These are phyloP conservation scores for Orientallactaga sibirica DNA, from an alignment of 2,797 vertebrate species.

Conservation along the genomic window DNA sequence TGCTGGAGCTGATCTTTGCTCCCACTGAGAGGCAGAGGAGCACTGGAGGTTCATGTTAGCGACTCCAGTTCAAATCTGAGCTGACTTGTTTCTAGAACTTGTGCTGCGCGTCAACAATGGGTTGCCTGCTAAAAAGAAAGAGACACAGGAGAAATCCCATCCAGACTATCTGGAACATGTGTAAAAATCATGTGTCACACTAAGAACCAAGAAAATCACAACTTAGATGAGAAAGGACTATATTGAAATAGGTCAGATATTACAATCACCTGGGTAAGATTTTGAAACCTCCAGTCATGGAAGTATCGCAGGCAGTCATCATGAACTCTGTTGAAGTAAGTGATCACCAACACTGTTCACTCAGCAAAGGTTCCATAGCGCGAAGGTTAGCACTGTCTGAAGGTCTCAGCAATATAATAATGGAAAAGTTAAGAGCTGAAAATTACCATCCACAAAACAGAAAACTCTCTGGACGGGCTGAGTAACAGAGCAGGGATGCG, in stretches of 20 bases:
- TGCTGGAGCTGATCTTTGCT: background rate
- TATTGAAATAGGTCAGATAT: background rate
- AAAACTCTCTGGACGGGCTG: background rate
- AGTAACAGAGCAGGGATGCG: background rate
- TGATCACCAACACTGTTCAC: background rate
- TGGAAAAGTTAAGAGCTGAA: background rate
- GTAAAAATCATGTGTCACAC: background rate
- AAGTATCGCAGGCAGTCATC: background rate
- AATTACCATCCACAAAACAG: background rate
- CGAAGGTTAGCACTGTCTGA: no score
- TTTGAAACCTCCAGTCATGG: background rate
- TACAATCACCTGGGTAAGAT: background rate
- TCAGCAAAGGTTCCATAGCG: no score
- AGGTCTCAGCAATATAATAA: background rate
- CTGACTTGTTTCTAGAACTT: background rate
- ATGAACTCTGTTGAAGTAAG: slow-evolving; percentile 9
- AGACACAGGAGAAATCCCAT: background rate
- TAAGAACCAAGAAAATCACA: background rate
- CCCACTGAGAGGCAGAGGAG: background rate
- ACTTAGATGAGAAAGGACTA: background rate
- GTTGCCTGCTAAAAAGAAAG: background rate
- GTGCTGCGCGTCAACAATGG: background rate
- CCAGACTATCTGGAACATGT: background rate
- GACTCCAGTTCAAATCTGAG: background rate
- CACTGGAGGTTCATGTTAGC: background rate